phyloP scores from a whole-genome alignment of 2,888 invertebrate genomes.

The Colostygia pectinataria region DNA sequence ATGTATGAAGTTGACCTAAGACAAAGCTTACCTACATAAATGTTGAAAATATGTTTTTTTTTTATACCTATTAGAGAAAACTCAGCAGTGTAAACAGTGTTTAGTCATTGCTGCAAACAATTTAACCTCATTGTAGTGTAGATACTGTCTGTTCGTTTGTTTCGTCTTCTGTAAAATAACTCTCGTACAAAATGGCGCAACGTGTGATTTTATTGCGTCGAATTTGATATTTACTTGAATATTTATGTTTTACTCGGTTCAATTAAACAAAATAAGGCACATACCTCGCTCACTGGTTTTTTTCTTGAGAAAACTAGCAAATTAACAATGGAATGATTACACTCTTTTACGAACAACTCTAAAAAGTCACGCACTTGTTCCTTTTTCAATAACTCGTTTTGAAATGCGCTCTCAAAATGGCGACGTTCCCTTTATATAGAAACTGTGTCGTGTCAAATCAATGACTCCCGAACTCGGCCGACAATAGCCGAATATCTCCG shows the following conservation, averaged over 20 bases:
- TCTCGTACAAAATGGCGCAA: conserved; percentile 22
- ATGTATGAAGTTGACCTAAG: too few species aligned
- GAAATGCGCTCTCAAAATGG: conserved; percentile 33
- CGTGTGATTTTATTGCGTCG: too few species aligned
- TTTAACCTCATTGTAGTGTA: too few species aligned
- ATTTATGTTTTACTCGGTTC: too few species aligned
- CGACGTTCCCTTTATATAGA: conserved; percentile 29
- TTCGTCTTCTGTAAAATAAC: too few species aligned
- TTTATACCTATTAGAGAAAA: too few species aligned
- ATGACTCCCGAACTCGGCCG: conserved; percentile 30
- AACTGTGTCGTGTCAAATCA: conserved; percentile 27
- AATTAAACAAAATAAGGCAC: conserved; percentile 12
- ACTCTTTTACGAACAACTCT: conserved; percentile 33
- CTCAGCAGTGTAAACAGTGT: too few species aligned
- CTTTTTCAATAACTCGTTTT: conserved; percentile 35
- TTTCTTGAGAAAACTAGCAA: conserved; percentile 26
- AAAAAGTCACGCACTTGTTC: conserved; percentile 35
- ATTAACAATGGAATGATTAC: conserved; percentile 25
- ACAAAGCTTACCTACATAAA: too few species aligned
- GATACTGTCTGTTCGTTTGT: too few species aligned
- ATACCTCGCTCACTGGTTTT: conserved; percentile 34
- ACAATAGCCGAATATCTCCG: conserved; percentile 22
- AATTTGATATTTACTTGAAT: too few species aligned
- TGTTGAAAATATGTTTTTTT: too few species aligned
- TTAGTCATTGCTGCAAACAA: too few species aligned